Base-by-base conservation (phyloP, 2,113 vertebrate species). In the Theropithecus gelada region DNA sequence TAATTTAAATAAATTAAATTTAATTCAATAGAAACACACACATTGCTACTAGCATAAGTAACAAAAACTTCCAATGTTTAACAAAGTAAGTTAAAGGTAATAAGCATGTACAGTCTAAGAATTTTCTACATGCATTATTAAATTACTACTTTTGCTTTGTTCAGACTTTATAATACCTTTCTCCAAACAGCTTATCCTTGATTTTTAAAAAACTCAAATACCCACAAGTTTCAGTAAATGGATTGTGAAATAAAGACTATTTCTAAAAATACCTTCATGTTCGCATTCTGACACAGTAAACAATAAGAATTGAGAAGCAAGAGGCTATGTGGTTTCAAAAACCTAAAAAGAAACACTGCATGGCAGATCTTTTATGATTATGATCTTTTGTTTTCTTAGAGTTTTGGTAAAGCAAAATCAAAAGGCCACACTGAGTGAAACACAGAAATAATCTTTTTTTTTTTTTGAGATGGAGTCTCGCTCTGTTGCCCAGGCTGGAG, bases 1-100 rank as follows among this genome's bases (percentile, higher is more conserved):
- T 27, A 64, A 61, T 27, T 61, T 64, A 30, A 90, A 6, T 38
- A 30, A 95, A 73, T 73, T 97, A 96, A 91, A 84, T 64, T 64
- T 30, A 64, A 64, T 30, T 30, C 30, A 30, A 32, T 32, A 78
- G 55, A 80, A 89, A 91, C 66, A 94, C 27, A 96, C 14, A 88
- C 61, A 64, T 64, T 64, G 61, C 14, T 64, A 80, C 50, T 82
- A 94, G 30, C 5, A 81, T 13, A 88, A 12, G 32, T 40, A 43
- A 86, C 43, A 93, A 96, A 90, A 89, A 88, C 40, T 76, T 95
- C 57, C 90, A 43, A 78, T 87, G 82, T 80, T 89, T 97, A 95
- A 82, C 81, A 90, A 93, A 93, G 27, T 59, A 87, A 92, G 48
- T 59, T 45, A 64, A 64, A 32, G 89, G 89, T 90, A 30, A 93